These are phyloP conservation scores for Bovichtus diacanthus DNA, from an alignment of 2,797 vertebrate species.

Conservation along the genomic window DNA sequence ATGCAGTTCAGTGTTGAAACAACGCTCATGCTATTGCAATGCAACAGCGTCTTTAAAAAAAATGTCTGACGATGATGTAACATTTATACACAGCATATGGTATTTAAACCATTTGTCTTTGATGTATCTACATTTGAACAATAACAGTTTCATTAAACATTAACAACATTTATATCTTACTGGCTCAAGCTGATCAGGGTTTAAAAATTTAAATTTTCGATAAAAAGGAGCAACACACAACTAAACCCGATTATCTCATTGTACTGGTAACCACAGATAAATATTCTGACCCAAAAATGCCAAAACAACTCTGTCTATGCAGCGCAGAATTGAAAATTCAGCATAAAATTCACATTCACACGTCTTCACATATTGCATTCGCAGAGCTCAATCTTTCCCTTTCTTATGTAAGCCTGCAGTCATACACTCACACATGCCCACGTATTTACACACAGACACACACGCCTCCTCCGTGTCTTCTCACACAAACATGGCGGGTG, in stretches of 20 bases:
- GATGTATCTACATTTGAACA: slow-evolving; percentile 14
- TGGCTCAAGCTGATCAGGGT: slow-evolving; percentile 34
- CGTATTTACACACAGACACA: slow-evolving; percentile 2
- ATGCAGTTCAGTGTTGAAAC: slow-evolving; percentile 6
- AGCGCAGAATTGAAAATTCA: slow-evolving; percentile 21
- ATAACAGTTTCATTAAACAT: not conserved
- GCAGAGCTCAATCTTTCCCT: slow-evolving; percentile 6
- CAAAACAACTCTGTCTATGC: slow-evolving; percentile 9
- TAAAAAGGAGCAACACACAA: slow-evolving; percentile 24
- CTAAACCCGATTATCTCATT: slow-evolving; percentile 15
- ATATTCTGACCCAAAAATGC: slow-evolving; percentile 13
- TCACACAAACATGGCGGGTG: slow-evolving; percentile 84
- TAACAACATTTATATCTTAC: slow-evolving; percentile 17
- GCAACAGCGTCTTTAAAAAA: not conserved
- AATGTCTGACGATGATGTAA: slow-evolving; percentile 3
- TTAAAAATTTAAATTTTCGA: too few species aligned
- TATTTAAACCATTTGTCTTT: slow-evolving; percentile 23
- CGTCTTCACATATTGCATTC: not conserved
- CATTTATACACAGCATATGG: slow-evolving; percentile 21
- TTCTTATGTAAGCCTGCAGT: not conserved
- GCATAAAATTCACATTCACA: slow-evolving; percentile 55
- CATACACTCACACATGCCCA: slow-evolving; percentile 48
- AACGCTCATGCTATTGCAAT: not conserved
- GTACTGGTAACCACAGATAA: slow-evolving; percentile 13
- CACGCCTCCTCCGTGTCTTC: not conserved